Evolutionary conservation across 2,113 vertebrate genomes (phyloP), one percentile per base, ranked within the genome.

Genomic region (Oncorhynchus gorbuscha): DNA sequence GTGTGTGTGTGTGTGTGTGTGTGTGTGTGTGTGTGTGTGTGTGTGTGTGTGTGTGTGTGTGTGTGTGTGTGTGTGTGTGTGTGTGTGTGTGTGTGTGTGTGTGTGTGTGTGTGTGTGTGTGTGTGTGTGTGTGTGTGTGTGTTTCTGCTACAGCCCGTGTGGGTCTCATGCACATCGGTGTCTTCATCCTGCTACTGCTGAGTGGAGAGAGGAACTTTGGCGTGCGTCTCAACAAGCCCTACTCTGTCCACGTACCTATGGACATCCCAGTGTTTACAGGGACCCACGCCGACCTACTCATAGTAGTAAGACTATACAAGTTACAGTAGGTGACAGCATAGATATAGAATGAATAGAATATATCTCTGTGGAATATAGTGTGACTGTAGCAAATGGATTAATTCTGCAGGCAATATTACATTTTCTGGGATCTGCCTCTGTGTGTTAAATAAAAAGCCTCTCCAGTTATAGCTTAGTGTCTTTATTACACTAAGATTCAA

Each of bases 121-220:
- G 58, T 61, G 59, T 20, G 59, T 61, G 71, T 68, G 59, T 68
- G 45, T 70, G 35, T 49, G 22, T 28, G 14, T 58, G 18, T 61
- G 49, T 76, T 72, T 12, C 45, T 72, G 16, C 32, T 69, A 30
- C 90, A 99, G 98, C 97, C 6, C 95, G 97, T n/a, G 97, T 99
- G 58, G 98, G 98, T 66, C 94, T 99, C 80, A 98, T 99, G 97
- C 98, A 99, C 91, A 99, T 99, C 1, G 97, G 97, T 0, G 97
- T 99, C 64, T 99, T 99, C 85, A 99, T 99, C 89, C 89, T 99
- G 81, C 90, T 99, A 89, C 93, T 99, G 81, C 92, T 99, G 88
- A 99, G 98, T 1, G 98, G 98, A 55, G 98, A 99, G 92, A 94
- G 98, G 69, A 99, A 99, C 92, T 99, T 99, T 4, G 97, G 98